These are phyloP conservation scores for Polydrusus pterygomalis DNA, from an alignment of 2,888 invertebrate species.

Conservation along the genomic window DNA sequence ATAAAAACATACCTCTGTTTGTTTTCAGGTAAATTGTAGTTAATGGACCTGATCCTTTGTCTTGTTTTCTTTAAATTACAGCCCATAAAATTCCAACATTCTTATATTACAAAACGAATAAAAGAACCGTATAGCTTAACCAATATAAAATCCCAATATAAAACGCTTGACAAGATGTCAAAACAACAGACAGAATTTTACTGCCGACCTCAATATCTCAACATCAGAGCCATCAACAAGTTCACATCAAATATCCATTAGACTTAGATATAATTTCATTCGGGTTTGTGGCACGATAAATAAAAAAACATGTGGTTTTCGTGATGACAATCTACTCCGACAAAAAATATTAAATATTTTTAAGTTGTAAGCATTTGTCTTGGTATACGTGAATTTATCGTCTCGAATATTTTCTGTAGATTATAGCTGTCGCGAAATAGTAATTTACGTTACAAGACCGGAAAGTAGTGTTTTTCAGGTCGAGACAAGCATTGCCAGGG, in stretches of 20 bases:
- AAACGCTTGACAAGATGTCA: slow-evolving; percentile 16
- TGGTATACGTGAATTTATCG: background rate
- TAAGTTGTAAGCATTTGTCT: slow-evolving; percentile 17
- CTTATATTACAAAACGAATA: background rate
- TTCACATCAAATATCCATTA: slow-evolving; percentile 44
- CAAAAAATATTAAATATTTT: slow-evolving; percentile 30
- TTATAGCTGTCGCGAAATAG: background rate
- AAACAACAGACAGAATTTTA: slow-evolving; percentile 16
- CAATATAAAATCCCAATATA: background rate
- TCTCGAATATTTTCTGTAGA: background rate
- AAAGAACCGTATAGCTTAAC: background rate
- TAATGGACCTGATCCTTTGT: background rate
- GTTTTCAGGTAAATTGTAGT: too few species aligned
- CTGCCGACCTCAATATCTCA: slow-evolving; percentile 25
- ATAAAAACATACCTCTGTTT: too few species aligned
- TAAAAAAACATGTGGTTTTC: slow-evolving; percentile 22
- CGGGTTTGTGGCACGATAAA: slow-evolving; percentile 18
- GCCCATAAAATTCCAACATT: background rate
- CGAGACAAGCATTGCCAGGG: too few species aligned
- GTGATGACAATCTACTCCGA: slow-evolving; percentile 29
- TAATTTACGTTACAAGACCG: background rate
- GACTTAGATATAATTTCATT: slow-evolving; percentile 30
- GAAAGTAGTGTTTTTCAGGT: too few species aligned
- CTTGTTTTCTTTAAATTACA: slow-evolving; percentile 1
- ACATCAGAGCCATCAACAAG: slow-evolving; percentile 33